Evolutionary conservation across 2,797 vertebrate species (phyloP).

Genomic region (Oophaga sylvatica): DNA sequence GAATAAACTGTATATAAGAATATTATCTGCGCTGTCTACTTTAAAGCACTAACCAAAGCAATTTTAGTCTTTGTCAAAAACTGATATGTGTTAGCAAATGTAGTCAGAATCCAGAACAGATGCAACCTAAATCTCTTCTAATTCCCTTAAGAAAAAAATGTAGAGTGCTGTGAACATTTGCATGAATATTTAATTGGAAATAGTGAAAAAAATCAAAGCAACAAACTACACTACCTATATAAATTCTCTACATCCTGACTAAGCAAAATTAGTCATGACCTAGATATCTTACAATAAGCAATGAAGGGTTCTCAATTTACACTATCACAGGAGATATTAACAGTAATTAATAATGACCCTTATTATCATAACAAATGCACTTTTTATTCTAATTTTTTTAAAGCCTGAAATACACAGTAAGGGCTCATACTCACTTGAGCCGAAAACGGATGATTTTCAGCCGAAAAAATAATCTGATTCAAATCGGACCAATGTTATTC

Average conservation of each 20-base stretch:
- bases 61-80: neutral
- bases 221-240: conserved; percentile 28
- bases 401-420: neutral
- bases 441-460: too few relatives aligned
- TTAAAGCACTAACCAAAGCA: neutral
- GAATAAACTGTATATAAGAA: neutral
- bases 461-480: too few relatives aligned
- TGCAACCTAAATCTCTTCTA: conserved; percentile 37
- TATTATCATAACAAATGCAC: neutral
- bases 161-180: conserved; percentile 49
- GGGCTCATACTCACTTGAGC: too few relatives aligned
- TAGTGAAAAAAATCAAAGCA: conserved; percentile 53
- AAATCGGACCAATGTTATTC: too few relatives aligned
- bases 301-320: neutral
- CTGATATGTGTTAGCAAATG: conserved; percentile 47
- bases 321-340: neutral
- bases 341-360: neutral
- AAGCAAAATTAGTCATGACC: conserved; percentile 54
- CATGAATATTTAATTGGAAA: conserved; percentile 60
- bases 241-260: conserved; percentile 46
- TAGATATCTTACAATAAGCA: conserved; percentile 25
- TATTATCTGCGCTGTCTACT: neutral
- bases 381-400: neutral
- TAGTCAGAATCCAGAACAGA: conserved; percentile 55
- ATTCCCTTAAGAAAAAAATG: conserved; percentile 43